Percentiles rank a stretch among this genome's conserved stretches.
These are phyloP conservation scores for Etia nguti DNA, from an alignment of 2,113 vertebrate genomes.

Conservation along the genomic window DNA sequence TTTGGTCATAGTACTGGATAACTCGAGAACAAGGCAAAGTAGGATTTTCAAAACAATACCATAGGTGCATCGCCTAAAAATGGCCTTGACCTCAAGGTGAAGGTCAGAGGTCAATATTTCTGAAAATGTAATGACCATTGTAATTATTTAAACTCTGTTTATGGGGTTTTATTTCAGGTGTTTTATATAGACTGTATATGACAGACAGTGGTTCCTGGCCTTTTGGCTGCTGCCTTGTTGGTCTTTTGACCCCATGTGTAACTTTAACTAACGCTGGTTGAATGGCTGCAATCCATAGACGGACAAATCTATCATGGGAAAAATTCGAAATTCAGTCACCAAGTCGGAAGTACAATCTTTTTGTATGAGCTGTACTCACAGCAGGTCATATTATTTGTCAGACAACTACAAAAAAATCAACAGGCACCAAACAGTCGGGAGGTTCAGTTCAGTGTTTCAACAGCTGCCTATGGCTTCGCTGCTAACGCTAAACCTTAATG, in stretches of 20 bases:
- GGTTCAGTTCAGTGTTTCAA: neutral
- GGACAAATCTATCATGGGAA: neutral
- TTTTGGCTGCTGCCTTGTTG: neutral
- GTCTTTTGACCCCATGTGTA: fast-evolving
- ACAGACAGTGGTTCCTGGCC: neutral
- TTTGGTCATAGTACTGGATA: neutral
- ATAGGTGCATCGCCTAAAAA: neutral
- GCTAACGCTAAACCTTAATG: neutral
- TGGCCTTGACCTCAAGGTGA: neutral
- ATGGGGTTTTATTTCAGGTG: no score
- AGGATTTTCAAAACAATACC: neutral
- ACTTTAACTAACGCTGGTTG: neutral
- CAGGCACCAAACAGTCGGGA: fast-evolving
- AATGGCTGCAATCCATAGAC: fast-evolving
- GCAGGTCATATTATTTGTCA: neutral
- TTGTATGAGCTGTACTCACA: neutral
- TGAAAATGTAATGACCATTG: neutral
- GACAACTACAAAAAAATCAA: neutral
- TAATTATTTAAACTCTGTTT: neutral
- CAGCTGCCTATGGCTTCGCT: neutral
- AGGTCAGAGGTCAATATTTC: neutral
- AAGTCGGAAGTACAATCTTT: neutral
- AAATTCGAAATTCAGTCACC: neutral
- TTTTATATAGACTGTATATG: no score
- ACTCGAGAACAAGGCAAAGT: fast-evolving